A percentile compares a stretch with the other conserved stretches of the same genome.
Evolutionary conservation across 2,797 vertebrate species (phyloP).

Genomic region (Halcyon badia): DNA sequence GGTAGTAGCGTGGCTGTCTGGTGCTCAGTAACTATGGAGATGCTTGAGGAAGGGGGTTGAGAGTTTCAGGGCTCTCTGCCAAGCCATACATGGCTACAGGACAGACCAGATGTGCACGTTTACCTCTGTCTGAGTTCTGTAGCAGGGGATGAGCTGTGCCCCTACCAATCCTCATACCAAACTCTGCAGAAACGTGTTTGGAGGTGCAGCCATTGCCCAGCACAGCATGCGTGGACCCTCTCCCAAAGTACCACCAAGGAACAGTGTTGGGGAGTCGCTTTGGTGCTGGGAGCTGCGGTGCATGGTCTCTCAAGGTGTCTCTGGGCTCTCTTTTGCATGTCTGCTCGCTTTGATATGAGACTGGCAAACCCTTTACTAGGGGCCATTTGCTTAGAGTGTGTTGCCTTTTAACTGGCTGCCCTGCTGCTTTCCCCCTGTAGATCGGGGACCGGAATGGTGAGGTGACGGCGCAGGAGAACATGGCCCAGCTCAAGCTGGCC

Average conservation of each 20-base stretch:
- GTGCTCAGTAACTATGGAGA: not conserved
- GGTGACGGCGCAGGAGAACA: conserved; percentile 89
- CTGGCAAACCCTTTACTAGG: not conserved
- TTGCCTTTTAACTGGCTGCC: not conserved
- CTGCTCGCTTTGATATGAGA: not conserved
- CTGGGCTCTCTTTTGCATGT: not conserved
- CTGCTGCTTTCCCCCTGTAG: conserved; percentile 69
- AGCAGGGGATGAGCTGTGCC: not conserved
- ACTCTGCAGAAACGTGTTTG: fast-evolving
- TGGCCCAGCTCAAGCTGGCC: conserved; percentile 89
- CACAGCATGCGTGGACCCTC: fast-evolving
- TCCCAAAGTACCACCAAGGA: not conserved
- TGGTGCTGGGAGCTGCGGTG: not conserved
- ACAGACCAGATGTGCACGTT: fast-evolving
- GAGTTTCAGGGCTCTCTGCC: not conserved
- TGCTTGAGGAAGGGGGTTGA: not conserved
- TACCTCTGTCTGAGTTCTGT: not conserved
- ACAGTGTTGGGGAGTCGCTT: not conserved
- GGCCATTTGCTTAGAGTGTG: not conserved
- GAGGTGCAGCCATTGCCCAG: not conserved
- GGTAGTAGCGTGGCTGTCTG: not conserved
- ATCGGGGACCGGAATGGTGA: conserved; percentile 92
- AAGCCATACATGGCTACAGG: not conserved
- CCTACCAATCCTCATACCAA: not conserved
- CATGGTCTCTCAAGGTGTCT: not conserved